Conservation (phyloP, 2,888 invertebrate species). For the Tholera decimalis region DNA sequence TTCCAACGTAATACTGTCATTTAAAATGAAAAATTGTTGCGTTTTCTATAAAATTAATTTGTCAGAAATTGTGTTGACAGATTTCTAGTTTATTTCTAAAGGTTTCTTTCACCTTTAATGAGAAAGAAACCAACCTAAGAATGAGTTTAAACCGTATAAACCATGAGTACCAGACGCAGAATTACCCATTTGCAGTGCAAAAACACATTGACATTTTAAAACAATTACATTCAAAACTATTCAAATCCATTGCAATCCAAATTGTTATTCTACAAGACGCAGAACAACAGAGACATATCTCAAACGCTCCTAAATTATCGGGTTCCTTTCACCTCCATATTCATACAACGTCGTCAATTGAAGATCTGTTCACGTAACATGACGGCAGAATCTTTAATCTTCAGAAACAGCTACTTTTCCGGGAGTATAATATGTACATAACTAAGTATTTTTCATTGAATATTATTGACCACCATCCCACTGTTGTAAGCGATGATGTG, state of each 20-base stretch:
- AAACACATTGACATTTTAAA: neutral
- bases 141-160: no score
- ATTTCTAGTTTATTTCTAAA: no score
- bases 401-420: constrained; percentile 4
- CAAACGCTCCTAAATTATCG: constrained; percentile 5
- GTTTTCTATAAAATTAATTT: neutral
- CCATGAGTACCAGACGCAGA: no score
- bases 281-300: constrained; percentile 25
- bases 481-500: no score
- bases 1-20: neutral
- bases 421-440: neutral
- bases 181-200: neutral
- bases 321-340: constrained; percentile 41
- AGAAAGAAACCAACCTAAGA: no score
- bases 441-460: no score
- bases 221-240: constrained; percentile 9
- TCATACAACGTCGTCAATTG: constrained; percentile 12
- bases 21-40: constrained; percentile 8
- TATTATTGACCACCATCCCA: no score
- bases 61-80: neutral
- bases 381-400: constrained; percentile 5
- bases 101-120: no score
- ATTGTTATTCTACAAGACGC: constrained; percentile 21
- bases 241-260: neutral
- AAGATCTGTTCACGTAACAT: constrained; percentile 30